Evolutionary conservation across 2,888 invertebrate genomes (phyloP).

Genomic region (Agonopterix subpropinquella): DNA sequence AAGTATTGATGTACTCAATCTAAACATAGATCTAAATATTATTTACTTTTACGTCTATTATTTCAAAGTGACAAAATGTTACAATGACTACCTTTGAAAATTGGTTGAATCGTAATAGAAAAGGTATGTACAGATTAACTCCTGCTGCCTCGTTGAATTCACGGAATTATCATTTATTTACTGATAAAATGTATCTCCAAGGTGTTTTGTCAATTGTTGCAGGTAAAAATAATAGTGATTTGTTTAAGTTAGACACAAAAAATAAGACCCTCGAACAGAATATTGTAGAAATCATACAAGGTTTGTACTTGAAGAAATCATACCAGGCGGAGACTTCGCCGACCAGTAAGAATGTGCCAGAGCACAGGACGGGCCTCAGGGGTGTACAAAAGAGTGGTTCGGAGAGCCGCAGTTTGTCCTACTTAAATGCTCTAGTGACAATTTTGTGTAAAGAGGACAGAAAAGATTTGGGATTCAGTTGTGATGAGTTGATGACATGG

Average conservation of each 20-base stretch:
- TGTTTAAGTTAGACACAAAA: conserved; percentile 76
- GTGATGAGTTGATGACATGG: conserved; percentile 83
- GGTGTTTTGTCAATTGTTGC: conserved; percentile 21
- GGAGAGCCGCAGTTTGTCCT: conserved; percentile 87
- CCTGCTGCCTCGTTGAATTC: background rate
- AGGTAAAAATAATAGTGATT: conserved; percentile 79
- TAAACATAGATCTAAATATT: conserved; percentile 4
- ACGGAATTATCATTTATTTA: background rate
- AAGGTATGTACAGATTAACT: conserved; percentile 49
- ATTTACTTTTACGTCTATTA: conserved; percentile 10
- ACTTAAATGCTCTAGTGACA: conserved; percentile 92
- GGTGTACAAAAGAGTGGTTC: conserved; percentile 79
- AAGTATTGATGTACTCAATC: conserved; percentile 3
- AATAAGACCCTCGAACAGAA: conserved; percentile 77
- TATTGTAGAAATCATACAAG: conserved; percentile 78
- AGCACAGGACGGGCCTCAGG: conserved; percentile 74
- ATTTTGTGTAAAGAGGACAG: conserved; percentile 80
- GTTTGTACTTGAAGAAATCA: conserved; percentile 69
- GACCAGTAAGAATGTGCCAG: conserved; percentile 48
- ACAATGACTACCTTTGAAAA: conserved; percentile 68
- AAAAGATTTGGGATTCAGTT: conserved; percentile 80
- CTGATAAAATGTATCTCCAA: background rate
- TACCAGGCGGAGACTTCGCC: conserved; percentile 58
- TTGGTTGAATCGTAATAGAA: conserved; percentile 61
- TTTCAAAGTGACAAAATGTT: conserved; percentile 19